phyloP scores from a whole-genome alignment of 2,888 invertebrate species.

The Ametastegia equiseti region DNA sequence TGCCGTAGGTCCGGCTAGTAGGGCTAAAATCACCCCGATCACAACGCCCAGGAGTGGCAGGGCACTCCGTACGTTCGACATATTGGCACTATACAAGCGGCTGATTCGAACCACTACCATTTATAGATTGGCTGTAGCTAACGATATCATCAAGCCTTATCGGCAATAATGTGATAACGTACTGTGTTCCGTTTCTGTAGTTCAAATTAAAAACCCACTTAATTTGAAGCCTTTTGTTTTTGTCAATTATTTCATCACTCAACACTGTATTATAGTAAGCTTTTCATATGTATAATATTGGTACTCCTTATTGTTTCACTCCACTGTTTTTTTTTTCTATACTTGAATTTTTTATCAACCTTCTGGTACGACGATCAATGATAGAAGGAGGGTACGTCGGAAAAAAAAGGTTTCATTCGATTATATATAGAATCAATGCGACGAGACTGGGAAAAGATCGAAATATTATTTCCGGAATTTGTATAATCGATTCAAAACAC shows the following conservation, averaged over 20 bases:
- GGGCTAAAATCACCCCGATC: conserved; percentile 14
- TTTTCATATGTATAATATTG: too few species aligned
- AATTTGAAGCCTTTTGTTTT: not conserved
- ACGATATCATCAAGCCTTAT: conserved; percentile 47
- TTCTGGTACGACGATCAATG: too few species aligned
- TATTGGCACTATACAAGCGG: not conserved
- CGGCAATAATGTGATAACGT: conserved; percentile 31
- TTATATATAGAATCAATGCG: not conserved
- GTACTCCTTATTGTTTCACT: not conserved
- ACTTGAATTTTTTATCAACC: not conserved
- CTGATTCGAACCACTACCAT: conserved; percentile 38
- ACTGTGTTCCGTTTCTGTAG: not conserved
- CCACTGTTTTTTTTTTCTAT: not conserved
- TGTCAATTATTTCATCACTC: not conserved
- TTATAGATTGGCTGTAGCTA: conserved; percentile 48
- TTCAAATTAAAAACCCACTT: not conserved
- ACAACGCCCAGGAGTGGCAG: conserved; percentile 29
- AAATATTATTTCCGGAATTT: not conserved
- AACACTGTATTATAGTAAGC: not conserved
- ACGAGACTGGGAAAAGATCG: not conserved
- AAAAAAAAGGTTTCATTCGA: not conserved
- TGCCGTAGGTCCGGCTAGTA: not conserved
- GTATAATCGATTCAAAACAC: not conserved
- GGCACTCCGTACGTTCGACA: conserved; percentile 29
- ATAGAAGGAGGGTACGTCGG: too few species aligned